Conservation (phyloP, 2,888 invertebrate species). For the Adineta ricciae region DNA sequence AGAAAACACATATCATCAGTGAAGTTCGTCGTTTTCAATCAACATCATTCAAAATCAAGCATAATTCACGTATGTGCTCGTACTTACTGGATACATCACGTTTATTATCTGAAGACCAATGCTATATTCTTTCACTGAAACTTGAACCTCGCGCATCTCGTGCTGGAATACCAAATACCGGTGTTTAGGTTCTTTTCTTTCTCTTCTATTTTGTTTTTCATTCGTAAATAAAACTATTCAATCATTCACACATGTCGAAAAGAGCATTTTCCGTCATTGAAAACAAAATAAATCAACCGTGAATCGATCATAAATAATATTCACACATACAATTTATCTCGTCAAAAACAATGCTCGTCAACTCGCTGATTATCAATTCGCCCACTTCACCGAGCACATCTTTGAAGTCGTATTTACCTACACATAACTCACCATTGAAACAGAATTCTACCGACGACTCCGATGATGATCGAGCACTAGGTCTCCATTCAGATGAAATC, state of each 20-base stretch:
- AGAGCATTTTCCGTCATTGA: neutral
- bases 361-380: too few relatives aligned
- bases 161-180: neutral
- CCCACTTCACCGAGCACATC: too few relatives aligned
- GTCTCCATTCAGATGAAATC: too few relatives aligned
- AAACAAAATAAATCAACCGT: too few relatives aligned
- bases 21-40: conserved; percentile 82
- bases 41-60: conserved; percentile 78
- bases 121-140: conserved; percentile 69
- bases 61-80: conserved; percentile 62
- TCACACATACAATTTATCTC: too few relatives aligned
- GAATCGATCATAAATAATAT: too few relatives aligned
- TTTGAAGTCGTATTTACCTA: too few relatives aligned
- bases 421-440: too few relatives aligned
- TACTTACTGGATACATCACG: conserved; percentile 67
- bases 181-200: neutral
- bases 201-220: neutral
- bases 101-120: conserved; percentile 67
- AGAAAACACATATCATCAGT: conserved; percentile 82
- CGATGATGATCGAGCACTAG: too few relatives aligned
- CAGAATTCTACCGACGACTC: too few relatives aligned
- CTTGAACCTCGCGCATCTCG: conserved; percentile 67
- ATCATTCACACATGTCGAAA: neutral
- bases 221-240: neutral
- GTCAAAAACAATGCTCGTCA: too few relatives aligned